A percentile compares a stretch with the other conserved stretches of the same genome.
Evolutionary conservation across 1,140 invertebrate genomes (phyloP).

Genomic region (Sycophila sp.): DNA sequence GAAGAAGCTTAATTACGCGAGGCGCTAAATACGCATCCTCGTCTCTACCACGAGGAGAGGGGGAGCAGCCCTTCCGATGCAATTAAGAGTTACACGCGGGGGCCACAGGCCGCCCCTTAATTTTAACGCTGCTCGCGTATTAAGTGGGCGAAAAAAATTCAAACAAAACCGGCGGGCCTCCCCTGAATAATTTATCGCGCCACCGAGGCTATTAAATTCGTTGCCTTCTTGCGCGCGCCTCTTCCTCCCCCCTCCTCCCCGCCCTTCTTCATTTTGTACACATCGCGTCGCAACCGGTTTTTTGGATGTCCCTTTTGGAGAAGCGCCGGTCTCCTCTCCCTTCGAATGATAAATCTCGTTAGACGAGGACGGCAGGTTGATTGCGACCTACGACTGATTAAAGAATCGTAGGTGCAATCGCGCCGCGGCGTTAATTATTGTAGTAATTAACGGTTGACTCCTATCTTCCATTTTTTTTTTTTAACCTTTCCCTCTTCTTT

Average conservation of each 20-base stretch:
- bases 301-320: neutral
- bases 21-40: neutral
- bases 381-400: neutral
- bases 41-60: neutral
- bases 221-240: no score
- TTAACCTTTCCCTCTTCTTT: no score
- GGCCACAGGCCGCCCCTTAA: neutral
- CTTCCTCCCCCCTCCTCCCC: no score
- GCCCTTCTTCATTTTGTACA: no score
- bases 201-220: neutral
- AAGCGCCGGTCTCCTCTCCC: no score
- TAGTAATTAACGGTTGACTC: no score
- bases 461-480: no score
- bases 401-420: neutral
- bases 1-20: neutral
- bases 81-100: slow-evolving; percentile 1
- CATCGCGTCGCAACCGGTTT: neutral
- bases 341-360: neutral
- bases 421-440: neutral
- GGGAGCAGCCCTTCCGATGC: neutral
- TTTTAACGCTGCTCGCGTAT: slow-evolving; percentile 1
- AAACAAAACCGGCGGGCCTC: neutral
- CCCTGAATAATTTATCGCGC: slow-evolving; percentile 14
- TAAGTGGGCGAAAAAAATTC: neutral
- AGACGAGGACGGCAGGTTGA: neutral